Evolutionary conservation across 2,888 invertebrate species (phyloP).

Genomic region (Sphaerophoria rueppellii): DNA sequence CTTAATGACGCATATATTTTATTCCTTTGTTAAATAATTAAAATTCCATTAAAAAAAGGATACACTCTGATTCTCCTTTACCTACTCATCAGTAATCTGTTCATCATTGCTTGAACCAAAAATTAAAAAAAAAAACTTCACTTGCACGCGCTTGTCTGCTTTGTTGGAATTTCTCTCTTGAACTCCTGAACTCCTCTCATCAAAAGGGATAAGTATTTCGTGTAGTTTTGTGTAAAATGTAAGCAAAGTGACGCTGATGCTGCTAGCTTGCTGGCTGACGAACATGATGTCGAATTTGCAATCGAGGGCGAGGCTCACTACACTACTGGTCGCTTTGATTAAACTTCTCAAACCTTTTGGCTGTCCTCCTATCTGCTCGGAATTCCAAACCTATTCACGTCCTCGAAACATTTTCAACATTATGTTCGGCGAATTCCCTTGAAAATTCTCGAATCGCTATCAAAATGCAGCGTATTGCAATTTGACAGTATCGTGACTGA

Average conservation of each 20-base stretch:
- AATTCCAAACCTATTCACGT: neutral
- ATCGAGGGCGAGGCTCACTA: neutral
- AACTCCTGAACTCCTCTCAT: conserved; percentile 10
- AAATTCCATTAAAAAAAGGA: conserved; percentile 68
- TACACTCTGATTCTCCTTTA: neutral
- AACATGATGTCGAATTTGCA: conserved; percentile 4
- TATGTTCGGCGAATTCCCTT: conserved; percentile 1
- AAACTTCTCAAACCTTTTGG: conserved; percentile 35
- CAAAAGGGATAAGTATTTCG: conserved; percentile 1
- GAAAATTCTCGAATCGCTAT: conserved; percentile 23
- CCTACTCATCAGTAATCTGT: conserved; percentile 49
- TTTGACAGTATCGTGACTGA: neutral
- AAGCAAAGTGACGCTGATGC: neutral
- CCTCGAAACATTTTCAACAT: conserved; percentile 38
- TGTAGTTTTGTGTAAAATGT: neutral
- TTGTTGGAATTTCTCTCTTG: neutral
- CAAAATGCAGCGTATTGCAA: conserved; percentile 35
- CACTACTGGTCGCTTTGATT: conserved; percentile 45
- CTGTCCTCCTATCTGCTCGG: conserved; percentile 9
- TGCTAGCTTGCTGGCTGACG: too few species aligned
- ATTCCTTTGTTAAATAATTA: conserved; percentile 70
- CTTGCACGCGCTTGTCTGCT: neutral
- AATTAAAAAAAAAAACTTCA: neutral
- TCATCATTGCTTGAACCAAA: conserved; percentile 13
- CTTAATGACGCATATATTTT: conserved; percentile 65